Evolutionary conservation across 2,797 vertebrate species (phyloP).

Genomic region (Phaenicophaeus curvirostris): DNA sequence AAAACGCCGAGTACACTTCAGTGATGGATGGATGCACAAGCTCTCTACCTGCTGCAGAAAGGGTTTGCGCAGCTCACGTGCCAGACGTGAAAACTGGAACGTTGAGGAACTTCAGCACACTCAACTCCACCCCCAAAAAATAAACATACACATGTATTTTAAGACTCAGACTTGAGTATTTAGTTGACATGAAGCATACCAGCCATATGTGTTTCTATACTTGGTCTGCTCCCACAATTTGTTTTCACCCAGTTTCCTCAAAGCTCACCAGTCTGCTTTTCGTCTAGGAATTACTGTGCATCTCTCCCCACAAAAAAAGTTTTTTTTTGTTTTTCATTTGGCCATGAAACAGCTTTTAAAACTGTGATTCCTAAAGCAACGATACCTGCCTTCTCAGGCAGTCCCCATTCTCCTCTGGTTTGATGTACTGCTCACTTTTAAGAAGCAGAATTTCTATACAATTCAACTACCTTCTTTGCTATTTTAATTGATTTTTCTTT

Average conservation of each 20-base stretch:
- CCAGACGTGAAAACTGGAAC: background rate
- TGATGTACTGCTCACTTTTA: background rate
- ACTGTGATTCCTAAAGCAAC: background rate
- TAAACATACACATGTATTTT: accelerated
- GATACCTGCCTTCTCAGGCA: background rate
- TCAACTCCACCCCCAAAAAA: background rate
- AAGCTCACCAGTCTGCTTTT: background rate
- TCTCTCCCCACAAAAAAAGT: background rate
- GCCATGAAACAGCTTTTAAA: background rate
- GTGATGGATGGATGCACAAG: background rate
- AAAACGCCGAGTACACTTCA: background rate
- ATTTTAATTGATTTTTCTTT: slow-evolving; percentile 19
- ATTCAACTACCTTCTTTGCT: background rate
- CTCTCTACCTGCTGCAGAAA: background rate
- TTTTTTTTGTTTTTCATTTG: background rate
- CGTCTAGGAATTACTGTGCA: background rate
- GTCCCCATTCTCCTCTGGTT: accelerated
- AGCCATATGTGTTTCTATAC: accelerated
- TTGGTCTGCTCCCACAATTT: background rate
- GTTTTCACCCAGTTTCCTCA: background rate
- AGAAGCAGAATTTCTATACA: background rate
- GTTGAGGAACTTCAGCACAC: background rate
- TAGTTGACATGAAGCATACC: background rate
- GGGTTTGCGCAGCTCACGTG: background rate
- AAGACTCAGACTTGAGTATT: background rate